Evolutionary conservation across 92 coral and sea anemone species (phyloP).

Genomic region (Phenganax marumi): DNA sequence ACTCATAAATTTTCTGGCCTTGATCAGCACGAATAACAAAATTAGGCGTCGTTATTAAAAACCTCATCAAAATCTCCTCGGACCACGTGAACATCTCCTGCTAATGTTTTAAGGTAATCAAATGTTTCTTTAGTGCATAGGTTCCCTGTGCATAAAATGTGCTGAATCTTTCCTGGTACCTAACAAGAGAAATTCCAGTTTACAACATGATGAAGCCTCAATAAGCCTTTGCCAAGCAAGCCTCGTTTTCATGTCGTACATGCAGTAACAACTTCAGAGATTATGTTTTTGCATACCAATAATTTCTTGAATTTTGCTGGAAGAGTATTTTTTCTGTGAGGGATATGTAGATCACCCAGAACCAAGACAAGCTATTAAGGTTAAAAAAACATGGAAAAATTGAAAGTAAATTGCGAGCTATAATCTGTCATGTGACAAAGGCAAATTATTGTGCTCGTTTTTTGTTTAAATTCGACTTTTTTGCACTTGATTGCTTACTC

Average conservation of each 20-base stretch:
- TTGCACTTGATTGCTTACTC: not conserved
- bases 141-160: conserved; percentile 96
- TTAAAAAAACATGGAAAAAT: not conserved
- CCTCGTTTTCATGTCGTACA: not conserved
- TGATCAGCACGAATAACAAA: conserved; percentile 7
- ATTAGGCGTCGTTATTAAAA: not conserved
- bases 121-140: conserved; percentile 93
- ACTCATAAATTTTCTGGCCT: not conserved
- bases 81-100: conserved; percentile 96
- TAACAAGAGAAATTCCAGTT: conserved; percentile 12
- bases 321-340: conserved; percentile 91
- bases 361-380: conserved; percentile 84
- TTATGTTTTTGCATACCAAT: conserved; percentile 61
- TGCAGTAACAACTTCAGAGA: not conserved
- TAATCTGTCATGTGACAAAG: conserved; percentile 13
- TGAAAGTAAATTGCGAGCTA: not conserved
- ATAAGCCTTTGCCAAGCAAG: not conserved
- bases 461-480: not conserved
- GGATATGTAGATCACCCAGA: conserved; percentile 94
- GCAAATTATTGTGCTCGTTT: not conserved
- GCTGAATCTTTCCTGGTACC: conserved; percentile 99
- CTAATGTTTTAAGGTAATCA: conserved; percentile 90
- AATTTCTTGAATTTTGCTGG: conserved; percentile 94
- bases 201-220: not conserved
- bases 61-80: conserved; percentile 99